A percentile compares a stretch with the other conserved stretches of the same genome.
Conservation (phyloP, 2,113 vertebrate genomes). For the Clinocottus analis region DNA sequence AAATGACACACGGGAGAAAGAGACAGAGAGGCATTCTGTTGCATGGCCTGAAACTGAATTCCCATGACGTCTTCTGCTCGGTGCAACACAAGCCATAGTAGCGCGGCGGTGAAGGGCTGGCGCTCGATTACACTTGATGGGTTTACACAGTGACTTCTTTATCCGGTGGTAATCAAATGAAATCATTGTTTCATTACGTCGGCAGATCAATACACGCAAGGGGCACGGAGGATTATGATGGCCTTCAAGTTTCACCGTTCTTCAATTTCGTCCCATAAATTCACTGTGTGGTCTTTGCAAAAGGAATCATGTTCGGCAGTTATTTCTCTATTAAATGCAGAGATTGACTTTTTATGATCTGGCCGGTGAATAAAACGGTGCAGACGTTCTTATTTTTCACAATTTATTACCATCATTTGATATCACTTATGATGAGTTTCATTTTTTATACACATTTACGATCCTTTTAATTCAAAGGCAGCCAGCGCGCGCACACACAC, state of each 20-base stretch:
- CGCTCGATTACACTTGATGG: constrained; percentile 73
- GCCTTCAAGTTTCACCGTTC: not conserved
- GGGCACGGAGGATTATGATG: constrained; percentile 13
- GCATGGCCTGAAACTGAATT: constrained; percentile 78
- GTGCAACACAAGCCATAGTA: constrained; percentile 66
- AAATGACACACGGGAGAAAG: constrained; percentile 76
- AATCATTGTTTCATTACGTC: constrained; percentile 66
- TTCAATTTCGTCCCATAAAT: not conserved
- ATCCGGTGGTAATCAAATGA: constrained; percentile 68
- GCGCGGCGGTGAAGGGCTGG: constrained; percentile 44
- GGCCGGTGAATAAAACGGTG: not conserved
- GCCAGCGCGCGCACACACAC: constrained; percentile 9
- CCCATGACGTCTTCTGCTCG: constrained; percentile 77
- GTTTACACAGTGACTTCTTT: constrained; percentile 76
- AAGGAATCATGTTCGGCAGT: not conserved
- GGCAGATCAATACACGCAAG: constrained; percentile 27
- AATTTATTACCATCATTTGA: constrained; percentile 6
- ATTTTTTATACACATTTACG: not conserved
- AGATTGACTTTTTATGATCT: not conserved
- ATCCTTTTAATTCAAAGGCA: constrained; percentile 14
- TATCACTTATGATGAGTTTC: not conserved
- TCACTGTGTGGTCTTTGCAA: not conserved
- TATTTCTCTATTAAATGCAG: not conserved
- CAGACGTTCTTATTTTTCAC: constrained; percentile 5
- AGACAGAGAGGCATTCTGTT: constrained; percentile 78